phyloP scores from a whole-genome alignment of 1,140 invertebrate genomes.

The Drosophila melanica region DNA sequence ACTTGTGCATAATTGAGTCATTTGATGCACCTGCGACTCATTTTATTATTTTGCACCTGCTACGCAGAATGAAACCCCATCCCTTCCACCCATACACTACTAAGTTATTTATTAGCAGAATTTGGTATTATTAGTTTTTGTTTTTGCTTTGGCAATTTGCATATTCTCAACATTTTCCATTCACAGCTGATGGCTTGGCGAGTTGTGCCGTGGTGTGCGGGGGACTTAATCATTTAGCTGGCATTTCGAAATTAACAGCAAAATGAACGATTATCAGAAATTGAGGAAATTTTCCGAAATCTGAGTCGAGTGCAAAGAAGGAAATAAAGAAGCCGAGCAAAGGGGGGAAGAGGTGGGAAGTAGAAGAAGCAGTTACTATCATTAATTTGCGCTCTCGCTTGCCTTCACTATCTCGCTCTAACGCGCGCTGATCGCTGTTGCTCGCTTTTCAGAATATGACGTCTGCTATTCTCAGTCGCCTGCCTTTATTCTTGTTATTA shows the following conservation, averaged over 20 bases:
- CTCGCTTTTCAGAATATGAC: conserved; percentile 41
- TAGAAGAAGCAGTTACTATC: conserved; percentile 6
- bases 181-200: conserved; percentile 9
- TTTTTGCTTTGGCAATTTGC: neutral
- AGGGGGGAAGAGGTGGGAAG: neutral
- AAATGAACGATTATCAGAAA: conserved; percentile 31
- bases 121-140: neutral
- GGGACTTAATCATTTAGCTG: conserved; percentile 9
- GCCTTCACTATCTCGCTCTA: conserved; percentile 1
- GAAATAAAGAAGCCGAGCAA: neutral
- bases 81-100: too few relatives aligned
- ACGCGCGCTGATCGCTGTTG: conserved; percentile 4
- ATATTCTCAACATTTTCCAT: conserved; percentile 8
- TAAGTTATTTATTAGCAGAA: neutral
- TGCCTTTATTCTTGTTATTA: neutral
- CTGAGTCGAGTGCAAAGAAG: conserved; percentile 16
- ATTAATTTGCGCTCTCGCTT: conserved; percentile 5
- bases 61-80: neutral
- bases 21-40: conserved; percentile 30
- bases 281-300: conserved; percentile 47
- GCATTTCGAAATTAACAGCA: conserved; percentile 13
- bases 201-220: neutral
- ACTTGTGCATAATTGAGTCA: neutral
- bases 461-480: conserved; percentile 23
- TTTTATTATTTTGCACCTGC: conserved; percentile 14